Conservation (phyloP, 2,797 vertebrate genomes). For the Masticophis lateralis region DNA sequence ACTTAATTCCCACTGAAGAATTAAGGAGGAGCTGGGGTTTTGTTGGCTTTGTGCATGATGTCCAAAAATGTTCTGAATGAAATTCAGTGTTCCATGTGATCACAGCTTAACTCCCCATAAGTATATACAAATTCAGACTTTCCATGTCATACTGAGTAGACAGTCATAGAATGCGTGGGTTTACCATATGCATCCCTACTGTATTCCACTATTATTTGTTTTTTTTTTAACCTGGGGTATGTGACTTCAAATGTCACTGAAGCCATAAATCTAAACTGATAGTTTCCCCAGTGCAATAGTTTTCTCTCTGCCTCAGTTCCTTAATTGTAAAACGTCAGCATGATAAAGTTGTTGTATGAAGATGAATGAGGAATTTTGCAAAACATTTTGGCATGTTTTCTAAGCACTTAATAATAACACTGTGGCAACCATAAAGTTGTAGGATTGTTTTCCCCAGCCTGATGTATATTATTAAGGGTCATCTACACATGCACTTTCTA, state of each 20-base stretch:
- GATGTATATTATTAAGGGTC: neutral
- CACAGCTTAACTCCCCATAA: neutral
- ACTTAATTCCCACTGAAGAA: neutral
- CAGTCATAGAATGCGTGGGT: neutral
- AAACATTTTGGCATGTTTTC: neutral
- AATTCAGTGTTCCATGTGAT: neutral
- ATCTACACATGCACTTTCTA: neutral
- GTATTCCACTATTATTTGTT: neutral
- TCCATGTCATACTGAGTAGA: neutral
- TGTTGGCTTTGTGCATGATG: neutral
- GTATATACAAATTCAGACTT: neutral
- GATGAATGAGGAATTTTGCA: slow-evolving; percentile 10
- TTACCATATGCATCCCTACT: neutral
- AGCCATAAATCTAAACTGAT: slow-evolving; percentile 10
- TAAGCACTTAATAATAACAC: slow-evolving; percentile 3
- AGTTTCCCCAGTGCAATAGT: neutral
- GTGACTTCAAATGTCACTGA: slow-evolving; percentile 7
- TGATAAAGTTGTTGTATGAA: slow-evolving; percentile 8
- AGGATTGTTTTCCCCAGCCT: neutral
- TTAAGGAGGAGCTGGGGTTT: neutral
- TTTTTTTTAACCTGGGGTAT: neutral
- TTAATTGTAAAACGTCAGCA: slow-evolving; percentile 22
- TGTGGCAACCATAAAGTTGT: neutral
- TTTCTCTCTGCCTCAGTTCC: slow-evolving; percentile 23
- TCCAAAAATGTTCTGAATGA: neutral